Evolutionary conservation across 2,113 vertebrate genomes (phyloP), one percentile per base, ranked within the genome.

Genomic region (Megatriorchis doriae): DNA sequence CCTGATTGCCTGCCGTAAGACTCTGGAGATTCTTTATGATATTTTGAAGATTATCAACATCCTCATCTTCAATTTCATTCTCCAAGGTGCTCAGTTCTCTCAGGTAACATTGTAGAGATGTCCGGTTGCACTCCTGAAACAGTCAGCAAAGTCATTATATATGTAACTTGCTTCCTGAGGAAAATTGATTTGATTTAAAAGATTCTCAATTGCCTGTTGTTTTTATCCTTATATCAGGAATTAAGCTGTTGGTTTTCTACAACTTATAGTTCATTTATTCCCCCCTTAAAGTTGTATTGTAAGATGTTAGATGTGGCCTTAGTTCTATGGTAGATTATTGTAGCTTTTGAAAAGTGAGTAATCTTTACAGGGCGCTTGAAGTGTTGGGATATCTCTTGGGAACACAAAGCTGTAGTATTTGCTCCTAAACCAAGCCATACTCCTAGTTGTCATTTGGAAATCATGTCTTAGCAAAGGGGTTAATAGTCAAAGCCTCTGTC

Each of bases 91-190:
- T 1, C 26, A 95, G 67, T 96, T 97, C 97, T n/a, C 9, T 16
- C 73, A 89, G 70, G 82, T 94, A 97, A 43, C 96, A 96, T 6
- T 26, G 12, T 13, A 97, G 86, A 75, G 77, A 87, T 43, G 5
- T 15, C 17, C 6, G 1, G 34, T 23, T 81, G 63, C 95, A 97
- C 20, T 95, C 62, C 97, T 97, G 23, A 63, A 96, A 91, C 21
- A 90, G 16, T 40, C 11, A 90, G 34, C 8, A 73, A 86, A 62
- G 80, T 31, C 6, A 14, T 84, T 56, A 23, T 0, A 10, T 19
- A 4, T 20, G 7, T 71, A 20, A 43, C 9, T 87, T 50, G 6
- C 66, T 87, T 94, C 29, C 52, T 86, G 42, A 66, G 9, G 7
- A n/a, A 16, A 58, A 8, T 4, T 36, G 7, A 50, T 87, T 58